phyloP scores from a whole-genome alignment of 2,797 vertebrate species.

The Tenualosa thibaudeaui region DNA sequence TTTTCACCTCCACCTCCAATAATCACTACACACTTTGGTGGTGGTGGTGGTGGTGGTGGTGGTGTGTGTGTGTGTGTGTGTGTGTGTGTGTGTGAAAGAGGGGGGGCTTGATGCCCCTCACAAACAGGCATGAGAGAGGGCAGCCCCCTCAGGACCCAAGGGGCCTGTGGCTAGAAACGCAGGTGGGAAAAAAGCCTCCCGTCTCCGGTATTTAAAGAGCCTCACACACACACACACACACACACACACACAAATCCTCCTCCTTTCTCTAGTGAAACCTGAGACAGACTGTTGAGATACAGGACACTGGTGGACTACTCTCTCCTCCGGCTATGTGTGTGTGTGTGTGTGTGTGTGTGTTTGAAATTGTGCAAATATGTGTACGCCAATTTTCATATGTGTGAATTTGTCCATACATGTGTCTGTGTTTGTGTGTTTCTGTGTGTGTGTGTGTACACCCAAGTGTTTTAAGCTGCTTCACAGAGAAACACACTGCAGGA shows the following conservation, averaged over 20 bases:
- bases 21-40: background rate
- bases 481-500: background rate
- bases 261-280: slow-evolving; percentile 45
- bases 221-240: slow-evolving; percentile 6
- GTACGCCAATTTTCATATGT: background rate
- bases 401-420: background rate
- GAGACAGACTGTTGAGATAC: slow-evolving; percentile 33
- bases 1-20: slow-evolving; percentile 62
- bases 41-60: background rate
- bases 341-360: background rate
- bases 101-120: slow-evolving; percentile 67
- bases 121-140: slow-evolving; percentile 76
- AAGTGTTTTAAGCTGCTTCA: background rate
- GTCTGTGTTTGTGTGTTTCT: background rate
- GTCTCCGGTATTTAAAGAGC: slow-evolving; percentile 61
- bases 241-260: background rate
- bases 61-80: background rate
- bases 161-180: slow-evolving; percentile 56
- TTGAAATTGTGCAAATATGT: background rate
- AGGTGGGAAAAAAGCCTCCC: slow-evolving; percentile 63
- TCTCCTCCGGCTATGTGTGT: background rate
- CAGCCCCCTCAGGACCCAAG: slow-evolving; percentile 69
- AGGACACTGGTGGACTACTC: slow-evolving; percentile 21
- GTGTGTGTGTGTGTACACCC: background rate
- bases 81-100: background rate